A percentile compares a stretch with the other conserved stretches of the same genome.
Conservation (phyloP, 2,797 vertebrate species). For the Alcedo atthis region DNA sequence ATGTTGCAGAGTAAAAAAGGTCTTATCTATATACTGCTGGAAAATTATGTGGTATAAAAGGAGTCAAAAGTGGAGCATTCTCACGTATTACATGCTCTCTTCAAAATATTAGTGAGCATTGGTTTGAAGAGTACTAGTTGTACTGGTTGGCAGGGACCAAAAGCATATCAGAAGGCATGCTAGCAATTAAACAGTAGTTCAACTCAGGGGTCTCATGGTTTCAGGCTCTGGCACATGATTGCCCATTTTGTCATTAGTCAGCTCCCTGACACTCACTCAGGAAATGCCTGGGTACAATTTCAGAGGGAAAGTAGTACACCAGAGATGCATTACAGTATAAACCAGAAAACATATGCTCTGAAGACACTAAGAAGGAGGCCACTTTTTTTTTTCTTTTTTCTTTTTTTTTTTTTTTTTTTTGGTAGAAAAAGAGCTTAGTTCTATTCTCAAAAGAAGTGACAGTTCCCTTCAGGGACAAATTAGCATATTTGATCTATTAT, state of each 20-base stretch:
- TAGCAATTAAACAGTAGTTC: background rate
- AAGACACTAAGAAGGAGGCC: background rate
- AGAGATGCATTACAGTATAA: background rate
- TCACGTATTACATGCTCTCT: background rate
- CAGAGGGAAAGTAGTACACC: background rate
- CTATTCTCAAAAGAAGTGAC: background rate
- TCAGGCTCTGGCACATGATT: background rate
- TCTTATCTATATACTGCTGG: background rate
- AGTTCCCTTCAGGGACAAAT: background rate
- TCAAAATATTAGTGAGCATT: background rate
- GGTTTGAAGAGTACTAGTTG: background rate
- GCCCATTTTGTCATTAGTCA: background rate
- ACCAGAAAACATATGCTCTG: background rate
- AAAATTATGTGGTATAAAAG: background rate
- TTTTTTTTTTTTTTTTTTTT: no score
- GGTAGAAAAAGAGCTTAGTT: background rate
- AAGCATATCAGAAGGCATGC: background rate
- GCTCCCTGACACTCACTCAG: background rate
- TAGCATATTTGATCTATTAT: background rate
- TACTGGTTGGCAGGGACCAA: background rate
- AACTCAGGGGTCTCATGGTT: background rate
- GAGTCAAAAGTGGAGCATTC: background rate
- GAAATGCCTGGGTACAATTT: background rate
- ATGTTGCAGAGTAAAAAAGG: background rate
- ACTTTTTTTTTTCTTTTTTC: fast-evolving